Evolutionary conservation across 2,113 vertebrate species (phyloP).

Genomic region (Acanthochromis polyacanthus): DNA sequence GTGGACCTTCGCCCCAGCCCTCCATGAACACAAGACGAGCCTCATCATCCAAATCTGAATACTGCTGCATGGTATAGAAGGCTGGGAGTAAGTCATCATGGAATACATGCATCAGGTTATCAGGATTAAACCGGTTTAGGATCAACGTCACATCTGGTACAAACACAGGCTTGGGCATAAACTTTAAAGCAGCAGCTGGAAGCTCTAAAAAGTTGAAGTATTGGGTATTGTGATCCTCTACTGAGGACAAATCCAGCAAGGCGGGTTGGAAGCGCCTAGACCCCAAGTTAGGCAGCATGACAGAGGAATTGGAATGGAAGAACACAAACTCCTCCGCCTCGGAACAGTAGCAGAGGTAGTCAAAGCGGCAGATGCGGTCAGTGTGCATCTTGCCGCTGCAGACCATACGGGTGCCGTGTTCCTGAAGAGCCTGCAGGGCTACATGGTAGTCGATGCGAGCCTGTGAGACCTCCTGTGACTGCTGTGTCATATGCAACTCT

Average conservation of each 20-base stretch:
- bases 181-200: conserved; percentile 91
- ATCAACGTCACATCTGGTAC: conserved; percentile 95
- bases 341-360: conserved; percentile 95
- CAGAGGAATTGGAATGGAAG: conserved; percentile 94
- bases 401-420: conserved; percentile 95
- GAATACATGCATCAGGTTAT: conserved; percentile 98
- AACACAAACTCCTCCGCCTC: conserved; percentile 97
- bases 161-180: conserved; percentile 96
- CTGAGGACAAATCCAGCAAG: conserved; percentile 94
- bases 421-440: conserved; percentile 90
- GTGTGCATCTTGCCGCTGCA: conserved; percentile 98
- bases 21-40: conserved; percentile 97
- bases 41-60: conserved; percentile 90
- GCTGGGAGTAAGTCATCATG: conserved; percentile 96
- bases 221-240: conserved; percentile 98
- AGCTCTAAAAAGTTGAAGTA: conserved; percentile 99
- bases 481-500: conserved; percentile 87
- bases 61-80: conserved; percentile 97
- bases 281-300: conserved; percentile 96
- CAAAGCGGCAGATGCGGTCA: conserved; percentile 95
- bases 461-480: conserved; percentile 87
- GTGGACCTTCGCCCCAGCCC: conserved; percentile 93
- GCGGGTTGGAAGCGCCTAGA: conserved; percentile 96
- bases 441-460: conserved; percentile 91
- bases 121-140: conserved; percentile 96